phyloP scores from a whole-genome alignment of 35 echinoderm and acorn worm species.

The Heliocidaris tuberculata region DNA sequence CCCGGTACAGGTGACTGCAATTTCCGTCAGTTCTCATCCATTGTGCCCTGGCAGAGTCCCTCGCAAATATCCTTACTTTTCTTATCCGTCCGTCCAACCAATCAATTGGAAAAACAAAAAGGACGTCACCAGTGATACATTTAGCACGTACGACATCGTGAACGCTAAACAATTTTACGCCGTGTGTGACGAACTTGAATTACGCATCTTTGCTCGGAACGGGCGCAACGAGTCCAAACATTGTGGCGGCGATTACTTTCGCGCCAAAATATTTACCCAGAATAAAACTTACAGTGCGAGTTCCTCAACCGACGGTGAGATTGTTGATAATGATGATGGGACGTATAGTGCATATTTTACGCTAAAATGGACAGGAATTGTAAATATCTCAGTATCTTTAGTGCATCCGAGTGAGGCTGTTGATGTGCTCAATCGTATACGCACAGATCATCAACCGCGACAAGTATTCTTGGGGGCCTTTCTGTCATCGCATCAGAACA shows the following conservation, averaged over 20 bases:
- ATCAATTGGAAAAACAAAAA: not conserved
- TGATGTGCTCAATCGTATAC: not conserved
- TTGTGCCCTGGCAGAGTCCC: not conserved
- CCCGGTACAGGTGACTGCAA: too few species aligned
- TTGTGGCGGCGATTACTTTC: slow-evolving; percentile 52
- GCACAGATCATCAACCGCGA: not conserved
- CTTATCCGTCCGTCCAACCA: not conserved
- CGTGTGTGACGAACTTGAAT: slow-evolving; percentile 23
- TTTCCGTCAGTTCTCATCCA: not conserved
- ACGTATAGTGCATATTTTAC: slow-evolving; percentile 61
- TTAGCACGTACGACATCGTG: not conserved
- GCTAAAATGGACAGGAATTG: slow-evolving; percentile 42
- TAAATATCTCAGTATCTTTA: slow-evolving; percentile 33
- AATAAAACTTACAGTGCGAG: not conserved
- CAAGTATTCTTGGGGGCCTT: not conserved
- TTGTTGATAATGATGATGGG: slow-evolving; percentile 61
- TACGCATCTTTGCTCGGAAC: slow-evolving; percentile 46
- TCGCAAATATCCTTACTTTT: not conserved
- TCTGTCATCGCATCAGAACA: not conserved
- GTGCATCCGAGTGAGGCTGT: slow-evolving; percentile 54
- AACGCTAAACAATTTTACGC: not conserved
- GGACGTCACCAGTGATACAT: not conserved
- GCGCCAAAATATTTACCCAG: slow-evolving; percentile 43
- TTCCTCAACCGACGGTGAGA: slow-evolving; percentile 38
- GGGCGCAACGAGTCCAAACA: not conserved